These are phyloP conservation scores for Oxyscelio sp. DNA, from an alignment of 2,888 invertebrate species.

Conservation along the genomic window DNA sequence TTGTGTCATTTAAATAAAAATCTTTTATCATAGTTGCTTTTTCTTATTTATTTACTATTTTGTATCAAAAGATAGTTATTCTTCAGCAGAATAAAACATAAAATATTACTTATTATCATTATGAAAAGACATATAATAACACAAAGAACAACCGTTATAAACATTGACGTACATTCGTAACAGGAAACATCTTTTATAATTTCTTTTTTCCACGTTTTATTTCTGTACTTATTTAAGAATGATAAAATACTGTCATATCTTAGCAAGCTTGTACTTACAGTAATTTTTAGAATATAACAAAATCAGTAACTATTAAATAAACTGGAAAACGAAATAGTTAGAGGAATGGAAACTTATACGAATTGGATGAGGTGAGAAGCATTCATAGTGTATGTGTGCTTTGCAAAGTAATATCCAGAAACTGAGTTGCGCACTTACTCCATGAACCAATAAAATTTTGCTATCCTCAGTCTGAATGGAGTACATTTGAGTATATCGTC, in stretches of 20 bases:
- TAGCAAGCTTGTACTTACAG: background rate
- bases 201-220: background rate
- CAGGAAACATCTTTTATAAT: too few relatives aligned
- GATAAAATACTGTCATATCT: background rate
- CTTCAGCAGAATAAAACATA: too few relatives aligned
- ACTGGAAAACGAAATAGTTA: background rate
- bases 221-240: too few relatives aligned
- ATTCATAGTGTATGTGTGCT: constrained; percentile 22
- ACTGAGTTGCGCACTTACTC: constrained; percentile 47
- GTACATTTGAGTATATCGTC: constrained; percentile 64
- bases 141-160: too few relatives aligned
- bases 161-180: too few relatives aligned
- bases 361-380: constrained; percentile 47
- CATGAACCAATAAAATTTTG: constrained; percentile 66
- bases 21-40: too few relatives aligned
- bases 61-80: too few relatives aligned
- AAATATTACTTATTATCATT: too few relatives aligned
- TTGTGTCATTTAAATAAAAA: too few relatives aligned
- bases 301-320: constrained; percentile 4
- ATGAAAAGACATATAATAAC: too few relatives aligned
- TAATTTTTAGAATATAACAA: background rate
- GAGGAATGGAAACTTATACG: constrained; percentile 33
- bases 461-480: constrained; percentile 52
- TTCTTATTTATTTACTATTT: too few relatives aligned
- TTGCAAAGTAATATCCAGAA: constrained; percentile 56